Evolutionary conservation across 1,140 invertebrate species (phyloP), one percentile per base, ranked within the genome.

Genomic region (Carposina sasakii): DNA sequence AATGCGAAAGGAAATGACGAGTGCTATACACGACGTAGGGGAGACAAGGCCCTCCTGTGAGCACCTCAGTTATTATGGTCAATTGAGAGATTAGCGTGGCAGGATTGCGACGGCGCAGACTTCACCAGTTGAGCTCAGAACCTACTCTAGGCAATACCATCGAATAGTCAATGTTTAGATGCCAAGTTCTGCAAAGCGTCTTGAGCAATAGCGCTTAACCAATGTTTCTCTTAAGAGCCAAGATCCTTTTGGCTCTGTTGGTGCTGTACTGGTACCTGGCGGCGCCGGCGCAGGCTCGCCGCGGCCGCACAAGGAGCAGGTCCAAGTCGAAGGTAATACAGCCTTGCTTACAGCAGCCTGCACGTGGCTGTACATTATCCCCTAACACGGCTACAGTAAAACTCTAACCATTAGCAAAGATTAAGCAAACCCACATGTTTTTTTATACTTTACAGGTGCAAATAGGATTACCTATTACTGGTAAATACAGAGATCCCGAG

Each of bases 401-500:
- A n/a, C n/a, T n/a, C n/a, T n/a, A n/a, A n/a, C n/a, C n/a, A n/a
- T n/a, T n/a, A n/a, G n/a, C n/a, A n/a, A n/a, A n/a, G n/a, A n/a
- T n/a, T n/a, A n/a, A n/a, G n/a, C n/a, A n/a, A n/a, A n/a, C n/a
- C n/a, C n/a, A n/a, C n/a, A n/a, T n/a, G n/a, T n/a, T n/a, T n/a
- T n/a, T 40, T 45, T 46, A 34, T 37, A 16, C 41, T 91, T 77
- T 76, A 47, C 77, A 91, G 82, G 89, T 94, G 23, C 92, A 94
- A 87, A 93, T 94, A 52, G 93, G 93, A 30, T 78, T 95, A 48
- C 93, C 93, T 1, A 93, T 95, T 20, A 95, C 93, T 12, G 93
- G 93, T 41, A 94, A 95, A 82, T 95, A 95, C 60, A 85, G 93
- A 53, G 93, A 94, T 85, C 92, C 92, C 1, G 93, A 95, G 74